Percentiles rank a stretch among this genome's conserved stretches.
Conservation (phyloP, 2,797 vertebrate species). For the Sparidentex hasta region DNA sequence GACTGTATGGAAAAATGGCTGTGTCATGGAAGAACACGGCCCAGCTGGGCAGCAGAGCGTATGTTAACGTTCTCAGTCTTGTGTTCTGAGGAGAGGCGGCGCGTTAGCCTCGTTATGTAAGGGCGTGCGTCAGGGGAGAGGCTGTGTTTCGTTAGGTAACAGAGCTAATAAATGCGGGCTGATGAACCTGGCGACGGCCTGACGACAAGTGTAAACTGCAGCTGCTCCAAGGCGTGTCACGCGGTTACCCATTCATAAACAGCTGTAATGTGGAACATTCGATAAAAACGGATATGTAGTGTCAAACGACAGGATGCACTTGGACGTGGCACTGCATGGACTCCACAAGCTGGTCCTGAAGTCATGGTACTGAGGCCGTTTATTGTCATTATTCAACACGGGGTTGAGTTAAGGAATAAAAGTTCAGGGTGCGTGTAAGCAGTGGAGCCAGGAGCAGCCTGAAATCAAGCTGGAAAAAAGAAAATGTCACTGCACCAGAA, state of each 20-base stretch:
- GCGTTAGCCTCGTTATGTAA: slow-evolving; percentile 56
- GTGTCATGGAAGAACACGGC: slow-evolving; percentile 59
- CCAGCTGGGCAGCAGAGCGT: slow-evolving; percentile 47
- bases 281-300: not conserved
- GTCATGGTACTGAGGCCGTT: no score
- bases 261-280: no score
- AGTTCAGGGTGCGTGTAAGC: no score
- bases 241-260: not conserved
- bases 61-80: slow-evolving; percentile 44
- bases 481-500: no score
- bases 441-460: no score
- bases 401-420: no score
- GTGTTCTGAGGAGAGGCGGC: slow-evolving; percentile 26
- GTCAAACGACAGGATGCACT: no score
- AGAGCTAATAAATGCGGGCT: slow-evolving; percentile 5
- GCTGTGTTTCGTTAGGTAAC: slow-evolving; percentile 26
- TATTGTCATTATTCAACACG: no score
- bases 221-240: not conserved
- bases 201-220: not conserved
- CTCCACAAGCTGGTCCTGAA: no score
- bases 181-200: not conserved
- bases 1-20: slow-evolving; percentile 52
- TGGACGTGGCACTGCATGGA: no score
- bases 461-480: not conserved
- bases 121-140: slow-evolving; percentile 18